phyloP scores from a whole-genome alignment of 2,113 vertebrate genomes.

The Pachyramphus minor region DNA sequence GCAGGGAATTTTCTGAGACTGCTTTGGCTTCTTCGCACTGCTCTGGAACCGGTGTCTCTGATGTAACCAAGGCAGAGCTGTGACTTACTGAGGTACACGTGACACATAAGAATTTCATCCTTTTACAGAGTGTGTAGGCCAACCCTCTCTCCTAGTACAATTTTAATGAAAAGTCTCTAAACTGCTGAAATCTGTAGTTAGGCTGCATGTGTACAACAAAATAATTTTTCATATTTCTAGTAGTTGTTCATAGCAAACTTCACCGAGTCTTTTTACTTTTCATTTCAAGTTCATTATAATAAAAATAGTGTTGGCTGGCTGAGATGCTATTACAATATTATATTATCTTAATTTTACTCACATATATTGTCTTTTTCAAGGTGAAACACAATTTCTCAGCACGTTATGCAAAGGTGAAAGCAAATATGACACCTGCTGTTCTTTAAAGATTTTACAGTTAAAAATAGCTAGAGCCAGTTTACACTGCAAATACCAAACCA shows the following conservation, averaged over 20 bases:
- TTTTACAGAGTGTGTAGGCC: neutral
- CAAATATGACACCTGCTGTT: neutral
- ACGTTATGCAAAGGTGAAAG: neutral
- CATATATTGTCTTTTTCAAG: neutral
- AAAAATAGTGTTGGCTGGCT: neutral
- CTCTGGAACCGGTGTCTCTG: neutral
- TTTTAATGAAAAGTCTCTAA: neutral
- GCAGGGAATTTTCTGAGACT: neutral
- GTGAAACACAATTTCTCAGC: neutral
- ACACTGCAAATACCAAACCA: neutral
- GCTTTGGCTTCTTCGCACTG: neutral
- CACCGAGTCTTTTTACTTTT: neutral
- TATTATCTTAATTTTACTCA: neutral
- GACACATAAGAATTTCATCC: neutral
- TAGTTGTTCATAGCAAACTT: neutral
- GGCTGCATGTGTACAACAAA: neutral
- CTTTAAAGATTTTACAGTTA: neutral
- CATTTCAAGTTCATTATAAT: neutral
- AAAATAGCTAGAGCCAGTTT: neutral
- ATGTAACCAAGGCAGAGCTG: neutral
- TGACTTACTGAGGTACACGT: fast-evolving
- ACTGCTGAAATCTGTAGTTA: neutral
- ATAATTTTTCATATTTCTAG: neutral
- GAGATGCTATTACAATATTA: neutral
- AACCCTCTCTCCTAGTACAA: neutral